Evolutionary conservation across 1,140 invertebrate genomes (phyloP).

Genomic region (Centruroides sculpturatus): DNA sequence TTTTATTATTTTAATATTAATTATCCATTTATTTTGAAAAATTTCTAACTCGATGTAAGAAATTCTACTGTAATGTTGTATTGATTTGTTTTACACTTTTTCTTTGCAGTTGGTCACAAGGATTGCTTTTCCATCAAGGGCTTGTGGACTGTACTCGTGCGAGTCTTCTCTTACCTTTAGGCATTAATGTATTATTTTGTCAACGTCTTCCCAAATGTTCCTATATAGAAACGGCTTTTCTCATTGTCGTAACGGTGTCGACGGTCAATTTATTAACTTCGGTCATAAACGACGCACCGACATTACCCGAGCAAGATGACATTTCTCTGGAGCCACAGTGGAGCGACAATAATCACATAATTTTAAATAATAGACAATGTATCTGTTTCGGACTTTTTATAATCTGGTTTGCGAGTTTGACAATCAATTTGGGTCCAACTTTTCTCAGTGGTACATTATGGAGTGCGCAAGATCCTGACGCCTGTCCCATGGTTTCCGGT

Average conservation of each 20-base stretch:
- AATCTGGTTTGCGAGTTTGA: constrained; percentile 70
- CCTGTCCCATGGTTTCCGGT: constrained; percentile 55
- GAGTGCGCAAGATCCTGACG: constrained; percentile 33
- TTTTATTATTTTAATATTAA: too few species aligned
- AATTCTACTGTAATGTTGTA: neutral
- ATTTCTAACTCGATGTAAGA: neutral
- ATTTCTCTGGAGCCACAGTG: neutral
- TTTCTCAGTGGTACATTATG: constrained; percentile 71
- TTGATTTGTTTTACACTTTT: neutral
- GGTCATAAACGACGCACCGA: constrained; percentile 73
- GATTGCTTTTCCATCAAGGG: constrained; percentile 72
- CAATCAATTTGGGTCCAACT: constrained; percentile 78
- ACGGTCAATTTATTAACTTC: constrained; percentile 82
- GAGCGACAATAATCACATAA: constrained; percentile 10
- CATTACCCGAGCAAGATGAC: constrained; percentile 46
- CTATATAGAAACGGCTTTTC: constrained; percentile 71
- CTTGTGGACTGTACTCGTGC: constrained; percentile 66
- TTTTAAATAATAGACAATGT: constrained; percentile 60
- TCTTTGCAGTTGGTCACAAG: constrained; percentile 52
- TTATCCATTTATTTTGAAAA: neutral
- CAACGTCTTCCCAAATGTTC: constrained; percentile 72
- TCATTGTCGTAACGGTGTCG: constrained; percentile 72
- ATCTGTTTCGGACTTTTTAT: constrained; percentile 80
- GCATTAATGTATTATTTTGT: constrained; percentile 63
- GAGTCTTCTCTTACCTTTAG: constrained; percentile 63